Evolutionary conservation across 2,888 invertebrate genomes (phyloP).

Genomic region (Pseudococcus jackbeardsleyi): DNA sequence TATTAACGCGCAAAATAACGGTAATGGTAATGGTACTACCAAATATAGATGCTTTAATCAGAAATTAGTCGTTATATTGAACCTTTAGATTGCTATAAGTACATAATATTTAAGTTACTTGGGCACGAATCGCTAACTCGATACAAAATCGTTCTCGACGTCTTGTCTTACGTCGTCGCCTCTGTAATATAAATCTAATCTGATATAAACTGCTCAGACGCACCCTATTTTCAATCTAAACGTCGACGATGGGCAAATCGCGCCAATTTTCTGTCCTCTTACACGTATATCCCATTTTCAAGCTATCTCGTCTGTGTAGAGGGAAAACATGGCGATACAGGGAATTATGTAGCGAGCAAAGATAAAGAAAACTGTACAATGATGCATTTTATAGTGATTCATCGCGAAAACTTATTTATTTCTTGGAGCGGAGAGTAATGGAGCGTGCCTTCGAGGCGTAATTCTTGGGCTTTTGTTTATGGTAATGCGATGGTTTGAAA

Average conservation of each 20-base stretch:
- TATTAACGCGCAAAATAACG: conserved; percentile 36
- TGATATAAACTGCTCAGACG: background rate
- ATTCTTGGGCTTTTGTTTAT: background rate
- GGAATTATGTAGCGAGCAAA: no score
- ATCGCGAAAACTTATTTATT: background rate
- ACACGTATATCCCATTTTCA: background rate
- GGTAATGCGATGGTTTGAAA: background rate
- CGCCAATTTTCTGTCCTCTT: background rate
- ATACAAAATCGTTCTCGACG: background rate
- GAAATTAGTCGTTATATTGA: background rate
- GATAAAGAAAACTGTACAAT: background rate
- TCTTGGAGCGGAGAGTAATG: background rate
- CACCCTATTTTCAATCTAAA: background rate
- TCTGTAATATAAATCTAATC: background rate
- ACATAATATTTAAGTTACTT: no score
- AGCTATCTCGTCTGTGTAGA: background rate
- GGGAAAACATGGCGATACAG: background rate
- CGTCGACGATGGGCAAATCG: background rate
- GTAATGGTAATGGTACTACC: background rate
- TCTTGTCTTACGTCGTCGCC: background rate
- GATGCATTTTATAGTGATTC: background rate
- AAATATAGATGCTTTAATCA: conserved; percentile 4
- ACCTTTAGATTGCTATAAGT: background rate
- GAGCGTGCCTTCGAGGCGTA: background rate
- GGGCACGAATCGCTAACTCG: background rate